Base-by-base conservation (phyloP, 2,797 vertebrate genomes). In the Oreochromis mossambicus region DNA sequence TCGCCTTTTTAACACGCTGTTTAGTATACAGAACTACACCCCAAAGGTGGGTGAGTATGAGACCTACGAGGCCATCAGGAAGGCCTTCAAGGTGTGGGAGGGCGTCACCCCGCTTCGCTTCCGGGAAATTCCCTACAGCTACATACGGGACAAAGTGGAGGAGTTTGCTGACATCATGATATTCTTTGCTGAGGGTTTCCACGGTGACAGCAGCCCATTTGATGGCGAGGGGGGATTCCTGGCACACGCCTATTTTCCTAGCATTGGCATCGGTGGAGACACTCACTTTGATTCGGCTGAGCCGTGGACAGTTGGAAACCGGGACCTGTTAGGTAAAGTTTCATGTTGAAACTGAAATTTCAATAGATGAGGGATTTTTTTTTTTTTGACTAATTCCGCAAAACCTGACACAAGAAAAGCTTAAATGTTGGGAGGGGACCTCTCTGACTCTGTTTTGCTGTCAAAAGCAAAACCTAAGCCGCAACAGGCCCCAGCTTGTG, bases 21-120 rank as follows among this genome's bases (percentile, higher is more conserved):
- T 19, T 91, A 99, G 98, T 78, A 99, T 99, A 96, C 97, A 98
- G 96, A 99, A 99, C 94, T 98, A 98, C 89, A 97, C 97, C 4
- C 98, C 98, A 1, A 98, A 98, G 87, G 97, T 97, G 68, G 98
- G 98, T 0, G 97, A 98, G 91, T 97, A 97, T 0, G 97, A 97
- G 85, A 98, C 98, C 4, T 88, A 95, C 0, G 95, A 97, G 8
- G 97, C 98, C 80, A 98, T 99, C 94, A 96, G 96, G 24, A 97
- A 91, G 55, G 98, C 98, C 21, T 98, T 99, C 92, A 92, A 93
- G 8, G 97, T 98, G 58, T 99, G 98, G 98, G 96, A 98, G 91
- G 83, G 95, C 0, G 94, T 97, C 81, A 97, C 97, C 0, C 97
- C 98, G 0, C 95, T 99, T 80, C 96, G 92, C 3, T 98, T 99